A percentile compares a stretch with the other conserved stretches of the same genome.
phyloP scores from a whole-genome alignment of 2,113 vertebrate species.

The Channa maculata region DNA sequence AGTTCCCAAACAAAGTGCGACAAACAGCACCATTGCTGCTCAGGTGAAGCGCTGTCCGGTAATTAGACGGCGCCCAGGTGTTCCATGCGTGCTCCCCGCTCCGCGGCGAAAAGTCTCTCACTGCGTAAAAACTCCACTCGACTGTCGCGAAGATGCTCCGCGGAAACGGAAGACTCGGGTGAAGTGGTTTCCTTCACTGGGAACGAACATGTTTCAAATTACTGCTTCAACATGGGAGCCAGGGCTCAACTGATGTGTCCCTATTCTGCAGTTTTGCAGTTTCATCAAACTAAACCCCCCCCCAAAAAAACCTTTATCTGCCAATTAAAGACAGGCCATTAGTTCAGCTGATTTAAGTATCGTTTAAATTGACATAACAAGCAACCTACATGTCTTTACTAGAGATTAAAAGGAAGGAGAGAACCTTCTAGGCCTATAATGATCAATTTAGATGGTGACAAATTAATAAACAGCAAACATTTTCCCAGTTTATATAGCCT shows the following conservation, averaged over 20 bases:
- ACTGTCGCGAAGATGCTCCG: neutral
- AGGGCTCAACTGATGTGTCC: slow-evolving; percentile 42
- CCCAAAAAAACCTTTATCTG: too few relatives aligned
- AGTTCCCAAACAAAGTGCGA: slow-evolving; percentile 81
- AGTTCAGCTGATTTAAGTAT: too few relatives aligned
- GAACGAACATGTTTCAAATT: slow-evolving; percentile 52
- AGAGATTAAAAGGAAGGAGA: too few relatives aligned
- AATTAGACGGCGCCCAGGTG: slow-evolving; percentile 4
- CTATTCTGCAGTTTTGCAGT: too few relatives aligned
- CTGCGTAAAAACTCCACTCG: slow-evolving; percentile 3
- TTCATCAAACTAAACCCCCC: too few relatives aligned
- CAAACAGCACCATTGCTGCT: slow-evolving; percentile 43
- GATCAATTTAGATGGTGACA: too few relatives aligned
- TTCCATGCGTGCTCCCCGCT: neutral
- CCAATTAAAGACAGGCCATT: too few relatives aligned
- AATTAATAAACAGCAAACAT: too few relatives aligned
- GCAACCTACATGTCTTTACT: too few relatives aligned
- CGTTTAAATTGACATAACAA: too few relatives aligned
- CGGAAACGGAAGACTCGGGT: slow-evolving; percentile 9
- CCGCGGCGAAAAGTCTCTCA: slow-evolving; percentile 16
- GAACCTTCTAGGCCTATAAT: too few relatives aligned
- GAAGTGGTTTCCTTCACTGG: slow-evolving; percentile 30
- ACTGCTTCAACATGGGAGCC: slow-evolving; percentile 62
- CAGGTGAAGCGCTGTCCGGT: neutral
- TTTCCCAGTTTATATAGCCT: too few relatives aligned